phyloP scores from a whole-genome alignment of 2,797 vertebrate genomes.

The Brachymystax lenok region DNA sequence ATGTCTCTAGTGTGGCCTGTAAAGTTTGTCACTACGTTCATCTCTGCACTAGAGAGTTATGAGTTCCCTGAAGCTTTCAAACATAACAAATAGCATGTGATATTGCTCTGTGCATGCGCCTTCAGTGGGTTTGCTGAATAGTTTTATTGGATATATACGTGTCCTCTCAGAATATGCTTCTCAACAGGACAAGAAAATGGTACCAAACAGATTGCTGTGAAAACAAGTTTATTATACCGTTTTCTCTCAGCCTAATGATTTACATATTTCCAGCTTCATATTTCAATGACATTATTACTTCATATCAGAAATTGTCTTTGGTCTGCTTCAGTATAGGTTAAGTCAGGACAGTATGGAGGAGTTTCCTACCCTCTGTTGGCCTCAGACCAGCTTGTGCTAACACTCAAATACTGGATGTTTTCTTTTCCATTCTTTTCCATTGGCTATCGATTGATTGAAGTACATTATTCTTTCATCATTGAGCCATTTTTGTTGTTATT shows the following conservation, averaged over 20 bases:
- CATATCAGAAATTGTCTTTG: not conserved
- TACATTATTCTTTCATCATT: conserved; percentile 39
- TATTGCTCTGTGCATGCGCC: conserved; percentile 80
- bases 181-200: conserved; percentile 79
- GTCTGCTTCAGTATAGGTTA: not conserved
- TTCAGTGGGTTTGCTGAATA: conserved; percentile 84
- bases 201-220: conserved; percentile 76
- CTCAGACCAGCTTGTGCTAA: conserved; percentile 29
- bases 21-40: not conserved
- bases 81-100: conserved; percentile 88
- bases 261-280: conserved; percentile 38
- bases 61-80: conserved; percentile 35
- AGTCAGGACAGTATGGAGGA: not conserved
- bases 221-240: conserved; percentile 65
- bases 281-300: conserved; percentile 6
- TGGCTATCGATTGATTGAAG: conserved; percentile 56
- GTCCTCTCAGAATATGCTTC: conserved; percentile 84
- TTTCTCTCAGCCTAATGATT: conserved; percentile 31
- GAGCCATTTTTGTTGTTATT: conserved; percentile 19
- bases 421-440: conserved; percentile 16
- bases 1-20: not conserved
- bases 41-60: conserved; percentile 3
- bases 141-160: conserved; percentile 86
- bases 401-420: conserved; percentile 33
- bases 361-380: not conserved